A percentile compares a stretch with the other conserved stretches of the same genome.
Conservation (phyloP, 53 echinoderm and acorn worm species). For the Holothuria leucospilota region DNA sequence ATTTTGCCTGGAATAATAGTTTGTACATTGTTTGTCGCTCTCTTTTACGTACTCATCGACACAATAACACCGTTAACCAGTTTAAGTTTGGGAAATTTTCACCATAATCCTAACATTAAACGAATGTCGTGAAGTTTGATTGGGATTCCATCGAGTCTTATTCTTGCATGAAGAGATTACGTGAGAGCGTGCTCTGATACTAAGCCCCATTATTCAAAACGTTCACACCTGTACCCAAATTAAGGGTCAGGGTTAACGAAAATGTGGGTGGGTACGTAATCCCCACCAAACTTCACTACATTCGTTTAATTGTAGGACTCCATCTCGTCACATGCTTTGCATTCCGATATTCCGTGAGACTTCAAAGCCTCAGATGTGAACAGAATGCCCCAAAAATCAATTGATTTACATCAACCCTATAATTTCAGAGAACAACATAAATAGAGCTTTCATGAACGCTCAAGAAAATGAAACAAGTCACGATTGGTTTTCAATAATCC, state of each 20-base stretch:
- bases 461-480: neutral
- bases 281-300: constrained; percentile 25
- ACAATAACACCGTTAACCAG: too few relatives aligned
- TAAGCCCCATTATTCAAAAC: constrained; percentile 24
- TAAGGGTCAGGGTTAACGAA: neutral
- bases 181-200: constrained; percentile 18
- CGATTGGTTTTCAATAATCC: neutral
- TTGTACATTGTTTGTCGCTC: too few relatives aligned
- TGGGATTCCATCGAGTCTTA: constrained; percentile 9
- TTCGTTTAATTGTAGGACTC: too few relatives aligned
- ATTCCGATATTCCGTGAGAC: constrained; percentile 12
- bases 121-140: neutral
- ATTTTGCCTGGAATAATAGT: too few relatives aligned
- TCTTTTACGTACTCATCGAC: too few relatives aligned
- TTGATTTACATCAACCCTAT: too few relatives aligned
- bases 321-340: constrained; percentile 20
- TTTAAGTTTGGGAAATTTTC: too few relatives aligned
- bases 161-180: too few relatives aligned
- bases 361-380: constrained; percentile 23
- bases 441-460: too few relatives aligned
- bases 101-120: too few relatives aligned
- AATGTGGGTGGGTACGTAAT: neutral
- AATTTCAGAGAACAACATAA: too few relatives aligned
- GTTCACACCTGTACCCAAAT: too few relatives aligned
- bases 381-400: neutral